Percentiles rank a stretch among this genome's conserved stretches.
Evolutionary conservation across 2,888 invertebrate species (phyloP).

Genomic region (Drosophila neonasuta): DNA sequence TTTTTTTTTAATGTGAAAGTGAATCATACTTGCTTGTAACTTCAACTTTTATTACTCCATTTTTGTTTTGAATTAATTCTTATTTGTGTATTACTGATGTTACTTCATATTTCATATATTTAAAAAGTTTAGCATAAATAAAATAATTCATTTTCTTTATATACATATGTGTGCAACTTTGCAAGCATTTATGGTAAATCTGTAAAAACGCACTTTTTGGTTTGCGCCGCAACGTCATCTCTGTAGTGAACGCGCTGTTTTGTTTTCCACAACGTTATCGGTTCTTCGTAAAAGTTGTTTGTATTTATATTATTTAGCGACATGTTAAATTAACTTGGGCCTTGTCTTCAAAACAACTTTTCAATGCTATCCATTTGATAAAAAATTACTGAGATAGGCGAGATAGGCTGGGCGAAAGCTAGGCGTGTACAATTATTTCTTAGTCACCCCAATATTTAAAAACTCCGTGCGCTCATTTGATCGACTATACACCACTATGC

Average conservation of each 20-base stretch:
- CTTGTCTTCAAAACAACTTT: neutral
- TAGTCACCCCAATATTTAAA: neutral
- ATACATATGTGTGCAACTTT: slow-evolving; percentile 8
- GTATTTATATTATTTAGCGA: slow-evolving; percentile 70
- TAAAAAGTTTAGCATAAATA: too few species aligned
- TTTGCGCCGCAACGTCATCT: slow-evolving; percentile 53
- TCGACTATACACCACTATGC: slow-evolving; percentile 28
- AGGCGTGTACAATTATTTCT: neutral
- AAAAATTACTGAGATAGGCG: slow-evolving; percentile 3
- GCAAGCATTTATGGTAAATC: slow-evolving; percentile 3
- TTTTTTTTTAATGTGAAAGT: too few species aligned
- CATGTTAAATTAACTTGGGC: slow-evolving; percentile 51
- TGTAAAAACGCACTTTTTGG: slow-evolving; percentile 56
- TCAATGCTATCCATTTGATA: neutral
- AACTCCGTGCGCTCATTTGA: slow-evolving; percentile 1
- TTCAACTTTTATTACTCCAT: neutral
- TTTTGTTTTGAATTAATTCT: too few species aligned
- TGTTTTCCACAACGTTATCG: slow-evolving; percentile 69
- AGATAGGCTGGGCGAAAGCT: neutral
- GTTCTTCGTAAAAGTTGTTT: slow-evolving; percentile 58
- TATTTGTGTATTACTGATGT: too few species aligned
- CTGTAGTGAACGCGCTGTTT: slow-evolving; percentile 78
- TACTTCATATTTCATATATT: too few species aligned
- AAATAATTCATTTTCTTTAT: neutral
- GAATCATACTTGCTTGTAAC: neutral